A percentile compares a stretch with the other conserved stretches of the same genome.
phyloP scores from a whole-genome alignment of 2,888 invertebrate species.

The Hermaeophaga mercurialis region DNA sequence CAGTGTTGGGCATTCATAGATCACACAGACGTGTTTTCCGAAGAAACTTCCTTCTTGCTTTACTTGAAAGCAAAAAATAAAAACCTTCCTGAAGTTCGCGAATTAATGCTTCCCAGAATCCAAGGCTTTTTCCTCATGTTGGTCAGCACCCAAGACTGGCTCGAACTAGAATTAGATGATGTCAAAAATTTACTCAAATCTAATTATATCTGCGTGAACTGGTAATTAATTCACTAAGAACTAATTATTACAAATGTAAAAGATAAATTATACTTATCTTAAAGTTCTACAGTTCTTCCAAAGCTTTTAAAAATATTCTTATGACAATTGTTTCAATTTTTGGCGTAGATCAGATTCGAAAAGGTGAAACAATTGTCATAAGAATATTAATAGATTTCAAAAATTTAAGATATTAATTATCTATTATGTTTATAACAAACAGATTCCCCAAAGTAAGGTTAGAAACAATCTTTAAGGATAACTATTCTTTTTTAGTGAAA shows the following conservation, averaged over 20 bases:
- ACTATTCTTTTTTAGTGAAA: conserved; percentile 60
- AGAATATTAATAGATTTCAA: too few relatives aligned
- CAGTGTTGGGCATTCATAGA: conserved; percentile 80
- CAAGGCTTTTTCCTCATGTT: conserved; percentile 77
- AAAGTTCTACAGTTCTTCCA: too few relatives aligned
- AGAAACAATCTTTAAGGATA: too few relatives aligned
- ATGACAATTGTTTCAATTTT: too few relatives aligned
- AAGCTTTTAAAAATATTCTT: too few relatives aligned
- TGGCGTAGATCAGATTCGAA: too few relatives aligned
- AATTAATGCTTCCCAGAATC: conserved; percentile 75
- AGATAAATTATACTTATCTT: too few relatives aligned
- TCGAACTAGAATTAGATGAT: conserved; percentile 69
- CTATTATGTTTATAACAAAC: too few relatives aligned
- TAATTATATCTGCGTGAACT: conserved; percentile 75
- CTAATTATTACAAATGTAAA: too few relatives aligned
- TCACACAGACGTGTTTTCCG: conserved; percentile 70
- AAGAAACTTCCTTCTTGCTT: conserved; percentile 75
- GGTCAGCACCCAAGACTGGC: conserved; percentile 76
- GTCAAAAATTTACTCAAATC: conserved; percentile 71
- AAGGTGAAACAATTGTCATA: too few relatives aligned
- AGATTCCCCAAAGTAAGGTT: too few relatives aligned
- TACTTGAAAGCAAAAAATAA: conserved; percentile 62
- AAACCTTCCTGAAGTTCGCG: conserved; percentile 66
- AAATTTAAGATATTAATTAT: too few relatives aligned
- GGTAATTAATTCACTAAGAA: conserved; percentile 56